Conservation (phyloP, 1,140 invertebrate genomes). For the Brachystomella parvula region DNA sequence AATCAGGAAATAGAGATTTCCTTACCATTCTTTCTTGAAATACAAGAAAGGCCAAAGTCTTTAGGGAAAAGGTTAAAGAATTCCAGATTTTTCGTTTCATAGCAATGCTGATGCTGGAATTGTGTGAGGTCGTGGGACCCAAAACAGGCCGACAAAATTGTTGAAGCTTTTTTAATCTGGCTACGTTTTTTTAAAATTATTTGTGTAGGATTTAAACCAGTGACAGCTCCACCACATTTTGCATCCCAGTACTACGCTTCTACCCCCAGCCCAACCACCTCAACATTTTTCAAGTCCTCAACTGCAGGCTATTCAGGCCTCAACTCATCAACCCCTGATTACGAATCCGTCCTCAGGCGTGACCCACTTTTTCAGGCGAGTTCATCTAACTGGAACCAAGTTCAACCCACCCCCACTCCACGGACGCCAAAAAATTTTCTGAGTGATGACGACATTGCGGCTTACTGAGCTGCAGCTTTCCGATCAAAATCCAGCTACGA, state of each 20-base stretch:
- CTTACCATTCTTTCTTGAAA: too few relatives aligned
- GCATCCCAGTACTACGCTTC: conserved; percentile 30
- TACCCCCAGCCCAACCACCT: conserved; percentile 8
- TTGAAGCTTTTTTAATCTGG: too few relatives aligned
- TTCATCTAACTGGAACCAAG: background rate
- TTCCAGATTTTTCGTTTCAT: too few relatives aligned
- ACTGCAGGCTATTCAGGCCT: too few relatives aligned
- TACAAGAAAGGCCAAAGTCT: too few relatives aligned
- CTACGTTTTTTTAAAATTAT: too few relatives aligned
- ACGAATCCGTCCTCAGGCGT: background rate
- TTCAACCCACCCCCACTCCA: background rate
- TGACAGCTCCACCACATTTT: conserved; percentile 18
- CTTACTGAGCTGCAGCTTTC: background rate
- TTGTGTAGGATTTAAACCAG: conserved; percentile 34
- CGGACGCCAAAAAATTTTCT: conserved; percentile 9
- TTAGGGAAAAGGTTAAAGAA: too few relatives aligned
- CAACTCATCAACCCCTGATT: background rate
- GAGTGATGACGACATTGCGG: background rate
- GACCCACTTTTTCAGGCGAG: conserved; percentile 3
- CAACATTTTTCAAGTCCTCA: background rate
- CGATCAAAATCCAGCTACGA: too few relatives aligned
- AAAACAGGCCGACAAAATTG: too few relatives aligned
- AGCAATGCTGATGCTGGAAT: too few relatives aligned
- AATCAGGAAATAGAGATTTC: too few relatives aligned
- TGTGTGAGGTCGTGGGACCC: too few relatives aligned